Base-by-base conservation (phyloP, 1,140 invertebrate genomes). In the Zaprionus camerounensis region DNA sequence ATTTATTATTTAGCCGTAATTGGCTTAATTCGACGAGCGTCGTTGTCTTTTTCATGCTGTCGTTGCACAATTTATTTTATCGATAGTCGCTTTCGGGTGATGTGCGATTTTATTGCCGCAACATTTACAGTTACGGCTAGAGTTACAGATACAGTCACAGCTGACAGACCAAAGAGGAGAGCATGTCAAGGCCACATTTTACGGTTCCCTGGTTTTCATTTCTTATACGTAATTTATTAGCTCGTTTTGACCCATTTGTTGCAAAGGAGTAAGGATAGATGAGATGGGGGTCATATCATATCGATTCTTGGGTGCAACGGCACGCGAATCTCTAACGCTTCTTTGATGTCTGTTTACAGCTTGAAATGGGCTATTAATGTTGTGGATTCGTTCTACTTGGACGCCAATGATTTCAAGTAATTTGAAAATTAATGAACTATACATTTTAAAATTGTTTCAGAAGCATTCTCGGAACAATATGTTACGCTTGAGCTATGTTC, bases 1-100 rank as follows among this genome's bases (percentile, higher is more conserved):
- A 69, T 78, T 90, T 77, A 90, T 87, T 87, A 88, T 88, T 87
- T 76, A 84, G 65, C 68, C 65, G 74, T 87, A 87, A 87, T 87
- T 88, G 84, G 78, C 65, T 78, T 86, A 88, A 87, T 88, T 88
- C 78, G 74, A 67, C 65, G 65, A 72, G 62, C 67, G 71, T 82
- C 67, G 71, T 82, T 87, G 83, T 87, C 83, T 68, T 49, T 71
- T 63, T 59, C 31, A 38, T 53, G 36, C 41, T n/a, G n/a, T n/a
- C n/a, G 17, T 53, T 67, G 12, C 22, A 56, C 41, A 46, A 46
- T 46, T 46, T 76, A 74, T 69, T 78, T 71, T 69, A 76, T 80
- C 59, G 76, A 67, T 78, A 53, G 51, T 17, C n/a, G n/a, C 49
- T 24, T 7, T 17, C 26, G 17, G 38, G 22, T 9, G 4, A 15